A percentile compares a stretch with the other conserved stretches of the same genome.
phyloP scores from a whole-genome alignment of 2,113 vertebrate genomes.

The Atherinomorus stipes region DNA sequence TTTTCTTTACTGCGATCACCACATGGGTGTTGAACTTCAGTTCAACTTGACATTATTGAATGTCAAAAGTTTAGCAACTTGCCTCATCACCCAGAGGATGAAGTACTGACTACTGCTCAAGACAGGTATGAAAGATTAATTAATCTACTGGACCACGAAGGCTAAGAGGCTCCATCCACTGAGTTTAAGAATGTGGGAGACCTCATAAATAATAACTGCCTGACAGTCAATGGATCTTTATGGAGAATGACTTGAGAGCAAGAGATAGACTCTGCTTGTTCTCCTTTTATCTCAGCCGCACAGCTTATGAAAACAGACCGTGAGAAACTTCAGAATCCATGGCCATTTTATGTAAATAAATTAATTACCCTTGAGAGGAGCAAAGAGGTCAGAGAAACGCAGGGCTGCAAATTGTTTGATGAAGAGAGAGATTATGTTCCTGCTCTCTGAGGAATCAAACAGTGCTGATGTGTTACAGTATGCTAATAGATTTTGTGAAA shows the following conservation, averaged over 20 bases:
- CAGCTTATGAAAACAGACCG: slow-evolving; percentile 1
- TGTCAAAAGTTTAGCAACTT: slow-evolving; percentile 1
- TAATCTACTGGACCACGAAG: slow-evolving; percentile 26
- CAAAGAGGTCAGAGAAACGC: slow-evolving; percentile 22
- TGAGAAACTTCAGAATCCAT: slow-evolving; percentile 32
- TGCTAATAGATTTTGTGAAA: slow-evolving; percentile 46
- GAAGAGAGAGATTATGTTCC: slow-evolving; percentile 15
- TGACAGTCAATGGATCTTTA: slow-evolving; percentile 48
- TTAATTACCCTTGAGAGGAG: slow-evolving; percentile 50
- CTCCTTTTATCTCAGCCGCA: slow-evolving; percentile 22
- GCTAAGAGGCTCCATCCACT: slow-evolving; percentile 41
- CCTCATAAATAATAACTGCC: slow-evolving; percentile 62
- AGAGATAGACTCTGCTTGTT: slow-evolving; percentile 17
- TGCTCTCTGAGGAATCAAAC: slow-evolving; percentile 28
- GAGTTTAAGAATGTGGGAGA: slow-evolving; percentile 33
- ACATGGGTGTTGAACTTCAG: not conserved
- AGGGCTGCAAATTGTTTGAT: slow-evolving; percentile 40
- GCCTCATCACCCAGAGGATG: not conserved
- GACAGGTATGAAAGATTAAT: slow-evolving; percentile 56
- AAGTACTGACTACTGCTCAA: slow-evolving; percentile 11
- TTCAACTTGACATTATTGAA: not conserved
- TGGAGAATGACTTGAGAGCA: slow-evolving; percentile 33
- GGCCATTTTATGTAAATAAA: slow-evolving; percentile 46
- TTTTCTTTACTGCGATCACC: not conserved
- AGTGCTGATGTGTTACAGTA: not conserved